Evolutionary conservation across 2,113 vertebrate species (phyloP), one percentile per base, ranked within the genome.

Genomic region (Chionis minor): DNA sequence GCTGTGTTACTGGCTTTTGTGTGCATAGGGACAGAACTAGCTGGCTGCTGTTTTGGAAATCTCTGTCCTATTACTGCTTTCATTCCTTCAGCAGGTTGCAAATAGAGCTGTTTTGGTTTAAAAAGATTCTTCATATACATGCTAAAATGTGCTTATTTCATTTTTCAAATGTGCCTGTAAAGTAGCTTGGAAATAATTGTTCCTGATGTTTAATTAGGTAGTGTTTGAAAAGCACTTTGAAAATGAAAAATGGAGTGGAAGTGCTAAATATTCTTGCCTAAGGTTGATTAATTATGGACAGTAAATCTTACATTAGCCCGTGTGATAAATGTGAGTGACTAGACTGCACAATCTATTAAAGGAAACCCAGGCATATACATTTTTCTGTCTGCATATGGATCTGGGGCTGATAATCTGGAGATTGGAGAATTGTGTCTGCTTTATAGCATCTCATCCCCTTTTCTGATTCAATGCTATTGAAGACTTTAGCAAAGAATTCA

Each of bases 121-220:
- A 89, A 95, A 94, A 81, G 52, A 18, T 86, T 75, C 73, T 23
- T 86, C 74, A 38, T 91, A 73, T 56, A 70, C 49, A 32, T 85
- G 66, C 38, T 79, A 85, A 97, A 94, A 96, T 70, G 84, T 92
- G 27, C 49, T 94, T 92, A 87, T 94, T 92, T 95, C 8, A 94
- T 94, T 89, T 94, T 92, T 85, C 11, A 15, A 23, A 84, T 85
- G 58, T 80, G 81, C 35, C 74, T 88, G 32, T 92, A 95, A 94
- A 91, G 78, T 92, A 86, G 51, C 84, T 90, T 77, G 81, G 81
- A 97, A 97, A 81, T 95, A 94, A 95, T 94, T 95, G 92, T 90
- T 91, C 87, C 89, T 92, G 95, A 96, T 95, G 90, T 96, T 97
- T 97, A 96, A 95, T 97, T 97, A 95, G 92, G 91, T 82, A 77